phyloP scores from a whole-genome alignment of 1,140 invertebrate genomes.

The Eriocheir sinensis region DNA sequence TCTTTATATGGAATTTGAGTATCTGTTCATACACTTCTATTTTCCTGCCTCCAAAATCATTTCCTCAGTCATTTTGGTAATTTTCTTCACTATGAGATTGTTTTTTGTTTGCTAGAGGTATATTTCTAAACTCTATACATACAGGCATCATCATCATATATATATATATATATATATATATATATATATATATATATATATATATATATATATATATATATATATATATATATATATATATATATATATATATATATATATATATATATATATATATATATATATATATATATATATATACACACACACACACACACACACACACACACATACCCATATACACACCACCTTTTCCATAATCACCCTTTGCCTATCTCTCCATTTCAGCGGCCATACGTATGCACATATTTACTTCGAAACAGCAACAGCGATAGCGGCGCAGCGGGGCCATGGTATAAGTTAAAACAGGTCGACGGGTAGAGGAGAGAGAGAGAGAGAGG shows the following conservation, averaged over 20 bases:
- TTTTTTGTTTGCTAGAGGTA: not conserved
- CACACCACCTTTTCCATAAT: not conserved
- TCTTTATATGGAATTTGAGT: not conserved
- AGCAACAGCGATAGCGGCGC: too few species aligned
- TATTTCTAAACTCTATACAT: not conserved
- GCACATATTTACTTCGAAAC: too few species aligned
- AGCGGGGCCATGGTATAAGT: too few species aligned
- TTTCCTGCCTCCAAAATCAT: too few species aligned
- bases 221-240: too few species aligned
- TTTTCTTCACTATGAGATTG: not conserved
- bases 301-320: not conserved
- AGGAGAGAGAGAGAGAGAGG: not conserved
- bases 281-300: constrained; percentile 56
- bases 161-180: too few species aligned
- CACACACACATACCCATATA: not conserved
- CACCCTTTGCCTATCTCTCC: not conserved
- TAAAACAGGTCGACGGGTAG: not conserved
- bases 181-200: too few species aligned
- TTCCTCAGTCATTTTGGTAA: not conserved
- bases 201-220: too few species aligned
- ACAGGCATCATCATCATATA: constrained; percentile 3
- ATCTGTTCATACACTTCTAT: not conserved
- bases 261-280: constrained; percentile 61
- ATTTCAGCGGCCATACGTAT: not conserved
- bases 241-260: constrained; percentile 62